Evolutionary conservation across 2,888 invertebrate genomes (phyloP).

Genomic region (Eupithecia subfuscata): DNA sequence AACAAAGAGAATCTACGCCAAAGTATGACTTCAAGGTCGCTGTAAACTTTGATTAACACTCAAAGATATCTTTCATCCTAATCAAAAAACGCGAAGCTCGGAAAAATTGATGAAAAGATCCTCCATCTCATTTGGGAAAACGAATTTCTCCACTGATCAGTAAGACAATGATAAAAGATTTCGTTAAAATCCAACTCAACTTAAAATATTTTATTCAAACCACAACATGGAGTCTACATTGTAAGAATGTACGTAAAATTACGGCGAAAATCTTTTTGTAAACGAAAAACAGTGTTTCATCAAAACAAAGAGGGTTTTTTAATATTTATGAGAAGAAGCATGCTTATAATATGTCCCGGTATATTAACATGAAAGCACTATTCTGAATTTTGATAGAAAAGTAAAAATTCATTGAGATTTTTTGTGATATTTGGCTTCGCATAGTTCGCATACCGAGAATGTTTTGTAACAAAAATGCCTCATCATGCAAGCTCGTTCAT

Average conservation of each 20-base stretch:
- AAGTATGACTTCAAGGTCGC: not conserved
- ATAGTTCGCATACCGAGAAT: not conserved
- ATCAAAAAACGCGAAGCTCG: not conserved
- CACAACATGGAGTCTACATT: constrained; percentile 17
- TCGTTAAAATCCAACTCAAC: constrained; percentile 11
- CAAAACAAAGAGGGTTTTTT: constrained; percentile 18
- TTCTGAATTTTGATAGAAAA: not conserved
- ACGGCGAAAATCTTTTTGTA: constrained; percentile 14
- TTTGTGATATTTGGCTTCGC: not conserved
- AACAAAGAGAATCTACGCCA: not conserved
- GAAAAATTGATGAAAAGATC: not conserved
- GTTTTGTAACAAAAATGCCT: not conserved
- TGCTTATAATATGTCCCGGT: constrained; percentile 4
- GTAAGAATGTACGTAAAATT: constrained; percentile 17
- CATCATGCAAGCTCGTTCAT: not conserved
- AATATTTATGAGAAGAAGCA: constrained; percentile 19
- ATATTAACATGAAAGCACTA: constrained; percentile 1
- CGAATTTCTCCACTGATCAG: constrained; percentile 12
- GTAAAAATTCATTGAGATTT: not conserved
- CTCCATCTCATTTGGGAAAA: constrained; percentile 19
- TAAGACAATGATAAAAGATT: constrained; percentile 19
- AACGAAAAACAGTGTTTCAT: constrained; percentile 15
- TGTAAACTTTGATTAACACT: constrained; percentile 9
- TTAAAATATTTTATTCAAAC: constrained; percentile 25
- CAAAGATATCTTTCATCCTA: not conserved